Percentiles rank a stretch among this genome's conserved stretches.
Conservation (phyloP, 2,888 invertebrate species). For the Melinopterus prodromus region DNA sequence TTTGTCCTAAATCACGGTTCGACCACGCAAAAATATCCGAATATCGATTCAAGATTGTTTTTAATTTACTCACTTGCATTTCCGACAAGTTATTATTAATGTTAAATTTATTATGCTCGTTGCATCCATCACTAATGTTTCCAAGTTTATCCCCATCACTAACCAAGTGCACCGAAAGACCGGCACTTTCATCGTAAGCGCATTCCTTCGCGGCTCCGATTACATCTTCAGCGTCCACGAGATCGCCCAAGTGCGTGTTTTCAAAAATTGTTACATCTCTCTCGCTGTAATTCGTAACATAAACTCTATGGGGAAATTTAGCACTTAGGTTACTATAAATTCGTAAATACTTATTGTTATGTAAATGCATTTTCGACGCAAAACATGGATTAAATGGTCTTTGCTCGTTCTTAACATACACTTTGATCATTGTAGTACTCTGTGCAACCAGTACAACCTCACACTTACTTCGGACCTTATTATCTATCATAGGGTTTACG, state of each 20-base stretch:
- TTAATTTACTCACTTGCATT: neutral
- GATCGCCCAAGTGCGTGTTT: neutral
- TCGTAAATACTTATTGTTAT: neutral
- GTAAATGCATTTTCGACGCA: neutral
- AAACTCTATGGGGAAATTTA: neutral
- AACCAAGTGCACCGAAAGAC: neutral
- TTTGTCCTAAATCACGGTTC: slow-evolving; percentile 17
- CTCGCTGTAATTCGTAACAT: neutral
- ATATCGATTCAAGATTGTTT: neutral
- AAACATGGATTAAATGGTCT: neutral
- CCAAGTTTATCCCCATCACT: neutral
- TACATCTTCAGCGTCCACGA: neutral
- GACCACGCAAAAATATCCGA: neutral
- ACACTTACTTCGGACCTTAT: neutral
- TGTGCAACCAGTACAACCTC: neutral
- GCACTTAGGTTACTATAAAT: neutral
- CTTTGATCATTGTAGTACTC: too few relatives aligned
- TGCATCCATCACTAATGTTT: neutral
- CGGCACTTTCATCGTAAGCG: neutral
- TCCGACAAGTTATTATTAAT: neutral
- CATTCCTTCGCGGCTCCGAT: neutral
- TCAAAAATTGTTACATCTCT: neutral
- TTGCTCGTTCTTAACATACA: too few relatives aligned
- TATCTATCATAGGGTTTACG: neutral
- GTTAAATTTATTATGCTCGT: neutral